Percentiles rank a stretch among this genome's conserved stretches.
Evolutionary conservation across 2,113 vertebrate genomes (phyloP).

Genomic region (Malurus melanocephalus): DNA sequence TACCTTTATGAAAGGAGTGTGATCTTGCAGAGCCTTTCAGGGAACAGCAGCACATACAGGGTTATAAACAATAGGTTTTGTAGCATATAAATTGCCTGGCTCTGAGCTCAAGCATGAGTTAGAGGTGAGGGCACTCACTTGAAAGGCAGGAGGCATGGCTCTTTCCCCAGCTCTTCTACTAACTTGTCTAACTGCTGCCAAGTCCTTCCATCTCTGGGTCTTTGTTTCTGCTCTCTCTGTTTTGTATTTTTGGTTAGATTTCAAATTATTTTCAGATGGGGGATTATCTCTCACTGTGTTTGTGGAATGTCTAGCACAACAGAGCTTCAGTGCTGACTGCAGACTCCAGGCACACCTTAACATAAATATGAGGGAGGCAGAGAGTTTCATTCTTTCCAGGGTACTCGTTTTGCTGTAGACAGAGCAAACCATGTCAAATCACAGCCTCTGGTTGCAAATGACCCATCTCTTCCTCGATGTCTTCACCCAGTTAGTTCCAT

Average conservation of each 20-base stretch:
- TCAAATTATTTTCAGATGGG: conserved; percentile 45
- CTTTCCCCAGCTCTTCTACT: conserved; percentile 2
- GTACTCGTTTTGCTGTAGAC: neutral
- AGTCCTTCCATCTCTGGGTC: neutral
- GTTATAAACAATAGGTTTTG: neutral
- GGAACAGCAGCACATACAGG: neutral
- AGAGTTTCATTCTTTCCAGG: conserved; percentile 27
- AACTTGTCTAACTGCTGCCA: neutral
- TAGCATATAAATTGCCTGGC: neutral
- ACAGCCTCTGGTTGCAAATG: neutral
- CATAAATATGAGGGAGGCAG: conserved; percentile 20
- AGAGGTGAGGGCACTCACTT: neutral
- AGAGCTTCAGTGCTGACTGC: neutral
- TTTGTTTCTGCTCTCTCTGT: conserved; percentile 15
- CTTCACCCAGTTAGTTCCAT: neutral
- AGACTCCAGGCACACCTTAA: conserved; percentile 17
- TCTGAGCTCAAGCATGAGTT: neutral
- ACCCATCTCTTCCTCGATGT: neutral
- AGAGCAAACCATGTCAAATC: neutral
- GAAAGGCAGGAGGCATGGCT: neutral
- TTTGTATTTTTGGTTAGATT: conserved; percentile 31
- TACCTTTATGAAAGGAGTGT: neutral
- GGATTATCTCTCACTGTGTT: conserved; percentile 40
- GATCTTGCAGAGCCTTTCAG: neutral
- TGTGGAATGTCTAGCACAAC: conserved; percentile 34